Evolutionary conservation across 2,888 invertebrate genomes (phyloP).

Genomic region (Microctonus hyperodae): DNA sequence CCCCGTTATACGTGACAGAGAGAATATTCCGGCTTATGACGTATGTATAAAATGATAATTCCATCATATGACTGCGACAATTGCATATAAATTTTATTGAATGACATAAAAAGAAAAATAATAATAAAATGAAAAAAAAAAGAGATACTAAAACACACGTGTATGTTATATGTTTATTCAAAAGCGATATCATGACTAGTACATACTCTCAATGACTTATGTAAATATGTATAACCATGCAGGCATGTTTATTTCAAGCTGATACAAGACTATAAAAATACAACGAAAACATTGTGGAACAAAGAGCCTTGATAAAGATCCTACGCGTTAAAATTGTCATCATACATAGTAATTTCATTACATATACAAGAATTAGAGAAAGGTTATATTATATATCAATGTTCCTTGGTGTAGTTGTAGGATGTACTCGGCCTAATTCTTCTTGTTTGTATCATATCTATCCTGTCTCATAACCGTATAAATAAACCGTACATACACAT

Average conservation of each 20-base stretch:
- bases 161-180: not conserved
- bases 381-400: slow-evolving; percentile 22
- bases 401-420: slow-evolving; percentile 19
- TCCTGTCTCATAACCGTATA: slow-evolving; percentile 2
- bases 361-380: slow-evolving; percentile 24
- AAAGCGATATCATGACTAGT: slow-evolving; percentile 2
- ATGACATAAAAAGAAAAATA: not conserved
- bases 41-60: slow-evolving; percentile 62
- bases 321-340: slow-evolving; percentile 21
- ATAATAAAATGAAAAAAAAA: slow-evolving; percentile 13
- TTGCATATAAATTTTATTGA: slow-evolving; percentile 31
- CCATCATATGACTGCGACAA: slow-evolving; percentile 2
- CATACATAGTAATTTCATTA: slow-evolving; percentile 14
- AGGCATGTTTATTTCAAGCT: not conserved
- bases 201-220: slow-evolving; percentile 13
- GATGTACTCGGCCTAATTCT: slow-evolving; percentile 29
- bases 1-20: slow-evolving; percentile 72
- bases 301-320: slow-evolving; percentile 29
- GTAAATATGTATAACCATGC: slow-evolving; percentile 15
- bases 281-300: slow-evolving; percentile 1
- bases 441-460: no score
- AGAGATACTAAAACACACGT: slow-evolving; percentile 5
- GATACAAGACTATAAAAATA: slow-evolving; percentile 9
- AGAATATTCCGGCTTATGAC: slow-evolving; percentile 74
- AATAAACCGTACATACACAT: not conserved